phyloP scores from a whole-genome alignment of 1,140 invertebrate species.

The Stegodyphus mimosarum region DNA sequence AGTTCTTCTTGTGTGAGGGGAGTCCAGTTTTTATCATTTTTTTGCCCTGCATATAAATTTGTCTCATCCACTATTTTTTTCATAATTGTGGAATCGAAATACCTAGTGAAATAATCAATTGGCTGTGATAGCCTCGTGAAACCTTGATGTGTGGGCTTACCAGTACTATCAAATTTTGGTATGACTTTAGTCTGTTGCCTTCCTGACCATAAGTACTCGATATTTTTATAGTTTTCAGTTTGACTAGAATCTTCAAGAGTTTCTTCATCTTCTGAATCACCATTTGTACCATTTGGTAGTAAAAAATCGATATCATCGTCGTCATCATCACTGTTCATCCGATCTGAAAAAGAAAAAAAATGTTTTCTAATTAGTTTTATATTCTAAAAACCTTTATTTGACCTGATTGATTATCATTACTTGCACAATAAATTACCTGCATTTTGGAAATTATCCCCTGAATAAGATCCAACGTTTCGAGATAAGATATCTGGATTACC shows the following conservation, averaged over 20 bases:
- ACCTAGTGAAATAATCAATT: too few species aligned
- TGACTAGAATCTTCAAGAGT: conserved; percentile 19
- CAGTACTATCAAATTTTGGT: conserved; percentile 7
- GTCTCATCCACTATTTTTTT: too few species aligned
- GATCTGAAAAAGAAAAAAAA: conserved; percentile 10
- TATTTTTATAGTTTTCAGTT: conserved; percentile 12
- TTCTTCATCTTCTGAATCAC: conserved; percentile 26
- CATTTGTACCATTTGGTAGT: conserved; percentile 5
- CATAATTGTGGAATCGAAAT: too few species aligned
- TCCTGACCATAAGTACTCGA: conserved; percentile 26
- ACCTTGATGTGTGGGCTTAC: conserved; percentile 13
- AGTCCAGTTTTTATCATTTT: too few species aligned
- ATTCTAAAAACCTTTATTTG: conserved; percentile 32
- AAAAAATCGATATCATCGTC: conserved; percentile 14
- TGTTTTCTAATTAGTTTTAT: conserved; percentile 1
- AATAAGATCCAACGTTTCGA: too few species aligned
- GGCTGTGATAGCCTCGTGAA: conserved; percentile 32
- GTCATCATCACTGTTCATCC: conserved; percentile 14
- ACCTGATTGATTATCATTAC: conserved; percentile 22
- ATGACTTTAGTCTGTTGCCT: conserved; percentile 23
- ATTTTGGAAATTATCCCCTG: too few species aligned
- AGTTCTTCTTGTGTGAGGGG: too few species aligned
- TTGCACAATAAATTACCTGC: conserved; percentile 4
- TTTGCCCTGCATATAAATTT: too few species aligned
- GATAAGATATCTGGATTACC: too few species aligned